Evolutionary conservation across 2,888 invertebrate species (phyloP).

Genomic region (Sminthurinus aureus): DNA sequence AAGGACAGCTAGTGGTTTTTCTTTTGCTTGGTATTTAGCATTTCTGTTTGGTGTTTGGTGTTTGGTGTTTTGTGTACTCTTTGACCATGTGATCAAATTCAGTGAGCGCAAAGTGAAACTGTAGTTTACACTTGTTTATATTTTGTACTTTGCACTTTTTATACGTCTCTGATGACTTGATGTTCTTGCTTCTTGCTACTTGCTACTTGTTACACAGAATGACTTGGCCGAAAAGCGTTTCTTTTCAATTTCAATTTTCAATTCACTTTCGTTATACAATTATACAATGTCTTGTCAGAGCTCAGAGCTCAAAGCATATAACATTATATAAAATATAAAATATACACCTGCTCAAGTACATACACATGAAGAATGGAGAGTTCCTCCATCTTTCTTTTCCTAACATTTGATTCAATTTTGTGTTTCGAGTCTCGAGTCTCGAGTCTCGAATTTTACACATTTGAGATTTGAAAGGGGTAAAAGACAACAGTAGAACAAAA

Average conservation of each 20-base stretch:
- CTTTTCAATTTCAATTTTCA: conserved; percentile 39
- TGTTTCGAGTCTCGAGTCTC: not conserved
- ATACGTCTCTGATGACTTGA: not conserved
- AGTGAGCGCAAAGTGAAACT: conserved; percentile 2
- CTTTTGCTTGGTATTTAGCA: not conserved
- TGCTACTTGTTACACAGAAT: conserved; percentile 33
- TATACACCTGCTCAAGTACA: not conserved
- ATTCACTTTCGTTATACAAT: conserved; percentile 33
- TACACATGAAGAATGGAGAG: not conserved
- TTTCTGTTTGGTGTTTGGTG: not conserved
- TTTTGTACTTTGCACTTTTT: no score
- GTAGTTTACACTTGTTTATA: not conserved
- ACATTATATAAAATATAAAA: no score
- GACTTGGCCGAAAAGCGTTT: conserved; percentile 28
- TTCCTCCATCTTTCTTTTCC: not conserved
- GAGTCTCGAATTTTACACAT: not conserved
- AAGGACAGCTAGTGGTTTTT: not conserved
- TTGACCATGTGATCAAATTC: not conserved
- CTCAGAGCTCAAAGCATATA: no score
- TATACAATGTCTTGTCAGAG: not conserved
- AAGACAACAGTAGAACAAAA: no score
- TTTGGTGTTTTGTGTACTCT: not conserved
- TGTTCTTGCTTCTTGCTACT: not conserved
- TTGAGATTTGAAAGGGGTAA: no score
- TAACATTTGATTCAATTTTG: not conserved